These are phyloP conservation scores for Chinchilla lanigera DNA, from an alignment of 2,113 vertebrate genomes.

Conservation along the genomic window DNA sequence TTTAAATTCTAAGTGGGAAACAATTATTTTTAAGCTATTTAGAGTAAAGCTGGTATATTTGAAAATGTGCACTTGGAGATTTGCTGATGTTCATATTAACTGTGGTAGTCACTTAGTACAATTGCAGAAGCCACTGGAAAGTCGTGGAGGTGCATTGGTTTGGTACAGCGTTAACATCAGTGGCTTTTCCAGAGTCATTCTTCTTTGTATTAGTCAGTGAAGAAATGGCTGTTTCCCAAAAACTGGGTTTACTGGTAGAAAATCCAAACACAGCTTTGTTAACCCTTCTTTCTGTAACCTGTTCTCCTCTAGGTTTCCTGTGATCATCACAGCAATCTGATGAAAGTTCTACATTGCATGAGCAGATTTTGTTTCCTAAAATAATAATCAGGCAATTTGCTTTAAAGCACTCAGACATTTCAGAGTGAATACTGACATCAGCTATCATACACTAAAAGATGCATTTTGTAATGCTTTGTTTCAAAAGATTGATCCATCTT, in stretches of 20 bases:
- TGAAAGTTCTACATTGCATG: neutral
- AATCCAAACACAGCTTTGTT: neutral
- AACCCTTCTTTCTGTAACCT: neutral
- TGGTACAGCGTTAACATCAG: neutral
- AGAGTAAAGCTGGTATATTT: constrained; percentile 15
- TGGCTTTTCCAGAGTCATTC: neutral
- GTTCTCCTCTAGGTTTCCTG: fast-evolving
- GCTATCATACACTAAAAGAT: neutral
- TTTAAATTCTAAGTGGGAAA: neutral
- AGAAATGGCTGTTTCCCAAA: neutral
- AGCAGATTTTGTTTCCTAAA: neutral
- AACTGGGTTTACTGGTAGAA: neutral
- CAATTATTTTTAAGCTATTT: constrained; percentile 31
- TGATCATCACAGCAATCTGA: neutral
- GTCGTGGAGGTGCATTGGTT: neutral
- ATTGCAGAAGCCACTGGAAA: neutral
- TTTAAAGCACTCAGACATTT: neutral
- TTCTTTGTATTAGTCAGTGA: neutral
- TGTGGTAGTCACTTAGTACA: neutral
- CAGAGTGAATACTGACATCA: neutral
- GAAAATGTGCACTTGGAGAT: neutral
- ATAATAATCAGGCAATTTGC: neutral
- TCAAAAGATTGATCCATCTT: neutral
- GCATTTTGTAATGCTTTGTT: constrained; percentile 14
- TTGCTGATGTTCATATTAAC: constrained; percentile 1